These are phyloP conservation scores for Lamellibrachia luymesi DNA, from an alignment of 1,140 invertebrate species.

Conservation along the genomic window DNA sequence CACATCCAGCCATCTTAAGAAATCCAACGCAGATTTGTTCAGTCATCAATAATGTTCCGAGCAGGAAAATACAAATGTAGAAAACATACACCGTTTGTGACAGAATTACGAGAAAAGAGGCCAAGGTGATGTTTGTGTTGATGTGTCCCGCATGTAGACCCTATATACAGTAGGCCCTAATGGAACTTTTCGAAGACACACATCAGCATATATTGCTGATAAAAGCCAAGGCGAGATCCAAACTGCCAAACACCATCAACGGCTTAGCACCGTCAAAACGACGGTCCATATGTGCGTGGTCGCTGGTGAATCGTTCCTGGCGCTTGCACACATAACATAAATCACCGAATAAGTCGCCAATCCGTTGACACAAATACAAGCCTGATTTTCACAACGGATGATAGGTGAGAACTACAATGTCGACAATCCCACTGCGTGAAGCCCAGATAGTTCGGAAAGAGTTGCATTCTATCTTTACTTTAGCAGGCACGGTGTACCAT, in stretches of 20 bases:
- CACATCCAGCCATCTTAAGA: background rate
- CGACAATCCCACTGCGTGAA: background rate
- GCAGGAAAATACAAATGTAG: background rate
- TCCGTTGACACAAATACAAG: background rate
- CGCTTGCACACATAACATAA: background rate
- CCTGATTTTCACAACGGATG: background rate
- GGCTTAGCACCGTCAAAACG: background rate
- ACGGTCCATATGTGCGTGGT: background rate
- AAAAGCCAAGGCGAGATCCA: background rate
- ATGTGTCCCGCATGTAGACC: background rate
- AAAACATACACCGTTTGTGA: background rate
- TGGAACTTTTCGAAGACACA: background rate
- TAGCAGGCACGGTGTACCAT: background rate
- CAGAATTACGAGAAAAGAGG: background rate
- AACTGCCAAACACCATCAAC: background rate
- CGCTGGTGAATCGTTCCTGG: background rate
- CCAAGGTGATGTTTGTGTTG: background rate
- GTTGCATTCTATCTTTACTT: background rate
- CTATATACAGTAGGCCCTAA: background rate
- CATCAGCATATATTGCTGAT: background rate
- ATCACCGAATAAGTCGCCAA: background rate
- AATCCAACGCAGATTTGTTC: too few species aligned
- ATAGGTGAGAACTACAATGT: background rate
- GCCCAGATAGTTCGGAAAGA: background rate
- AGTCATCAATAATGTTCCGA: too few species aligned